Percentiles rank a stretch among this genome's conserved stretches.
These are phyloP conservation scores for Caenorhabditis sulstoni DNA, from an alignment of 2,888 invertebrate genomes.

Conservation along the genomic window DNA sequence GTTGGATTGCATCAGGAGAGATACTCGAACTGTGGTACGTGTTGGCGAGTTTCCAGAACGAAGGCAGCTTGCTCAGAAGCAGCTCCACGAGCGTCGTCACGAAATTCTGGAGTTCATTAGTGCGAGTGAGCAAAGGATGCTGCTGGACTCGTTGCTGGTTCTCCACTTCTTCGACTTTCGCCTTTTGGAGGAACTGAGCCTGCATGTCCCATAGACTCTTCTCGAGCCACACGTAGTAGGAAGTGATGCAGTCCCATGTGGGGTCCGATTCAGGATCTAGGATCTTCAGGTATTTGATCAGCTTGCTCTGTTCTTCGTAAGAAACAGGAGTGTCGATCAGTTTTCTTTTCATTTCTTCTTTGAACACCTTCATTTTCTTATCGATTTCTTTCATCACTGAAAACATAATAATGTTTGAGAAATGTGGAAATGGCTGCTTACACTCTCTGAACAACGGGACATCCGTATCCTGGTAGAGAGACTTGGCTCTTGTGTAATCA, in stretches of 20 bases:
- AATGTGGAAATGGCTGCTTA: too few relatives aligned
- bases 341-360: conserved; percentile 88
- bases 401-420: conserved; percentile 12
- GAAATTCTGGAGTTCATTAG: conserved; percentile 83
- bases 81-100: conserved; percentile 88
- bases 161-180: conserved; percentile 21
- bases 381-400: conserved; percentile 92
- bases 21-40: conserved; percentile 86
- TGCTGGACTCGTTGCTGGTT: conserved; percentile 27
- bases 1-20: conserved; percentile 86
- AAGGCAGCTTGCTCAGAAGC: conserved; percentile 84
- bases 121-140: conserved; percentile 25
- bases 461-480: conserved; percentile 90
- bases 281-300: conserved; percentile 87
- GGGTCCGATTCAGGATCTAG: conserved; percentile 90
- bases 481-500: conserved; percentile 95
- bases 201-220: conserved; percentile 85
- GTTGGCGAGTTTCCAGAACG: conserved; percentile 95
- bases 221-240: conserved; percentile 89
- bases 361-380: conserved; percentile 88
- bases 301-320: conserved; percentile 94
- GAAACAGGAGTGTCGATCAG: conserved; percentile 92
- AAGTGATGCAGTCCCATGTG: conserved; percentile 94
- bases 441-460: conserved; percentile 80
- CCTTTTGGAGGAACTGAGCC: conserved; percentile 64